Percentiles rank a stretch among this genome's conserved stretches.
phyloP scores from a whole-genome alignment of 2,113 vertebrate genomes.

The Lutjanus erythropterus region DNA sequence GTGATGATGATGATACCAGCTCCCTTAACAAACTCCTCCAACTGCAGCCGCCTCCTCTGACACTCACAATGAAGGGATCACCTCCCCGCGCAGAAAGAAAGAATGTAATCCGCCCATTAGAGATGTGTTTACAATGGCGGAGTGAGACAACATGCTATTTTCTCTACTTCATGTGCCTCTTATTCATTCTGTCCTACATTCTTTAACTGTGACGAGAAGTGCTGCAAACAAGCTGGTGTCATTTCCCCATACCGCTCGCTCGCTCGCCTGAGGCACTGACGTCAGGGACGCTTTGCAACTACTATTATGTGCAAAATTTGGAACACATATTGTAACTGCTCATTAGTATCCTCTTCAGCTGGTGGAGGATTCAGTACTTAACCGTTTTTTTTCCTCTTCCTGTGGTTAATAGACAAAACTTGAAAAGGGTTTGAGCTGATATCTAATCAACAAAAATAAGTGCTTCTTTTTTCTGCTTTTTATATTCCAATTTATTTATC shows the following conservation, averaged over 20 bases:
- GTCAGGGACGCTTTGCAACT: slow-evolving; percentile 33
- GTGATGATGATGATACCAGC: slow-evolving; percentile 14
- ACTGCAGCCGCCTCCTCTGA: slow-evolving; percentile 38
- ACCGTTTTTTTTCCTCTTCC: slow-evolving; percentile 20
- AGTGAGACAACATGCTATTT: slow-evolving; percentile 48
- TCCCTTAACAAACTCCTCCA: slow-evolving; percentile 29
- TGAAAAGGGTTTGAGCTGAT: background rate
- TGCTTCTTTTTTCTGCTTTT: background rate
- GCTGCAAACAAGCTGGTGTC: slow-evolving; percentile 34
- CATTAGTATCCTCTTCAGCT: background rate
- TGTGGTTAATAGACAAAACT: slow-evolving; percentile 5
- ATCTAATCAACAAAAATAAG: background rate
- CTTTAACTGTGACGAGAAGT: slow-evolving; percentile 37
- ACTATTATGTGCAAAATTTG: slow-evolving; percentile 27
- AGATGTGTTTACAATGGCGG: slow-evolving; percentile 49
- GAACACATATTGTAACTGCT: slow-evolving; percentile 6
- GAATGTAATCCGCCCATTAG: slow-evolving; percentile 27
- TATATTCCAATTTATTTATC: background rate
- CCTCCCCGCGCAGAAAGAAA: background rate
- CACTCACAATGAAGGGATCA: slow-evolving; percentile 21
- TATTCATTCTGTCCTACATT: slow-evolving; percentile 47
- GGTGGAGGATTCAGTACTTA: background rate
- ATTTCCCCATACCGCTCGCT: background rate
- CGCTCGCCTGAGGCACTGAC: background rate
- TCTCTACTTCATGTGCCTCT: slow-evolving; percentile 28